A percentile compares a stretch with the other conserved stretches of the same genome.
Evolutionary conservation across 30 jellyfish, hydroid and myxozoan genomes (phyloP).

Genomic region (Pelagia noctiluca): DNA sequence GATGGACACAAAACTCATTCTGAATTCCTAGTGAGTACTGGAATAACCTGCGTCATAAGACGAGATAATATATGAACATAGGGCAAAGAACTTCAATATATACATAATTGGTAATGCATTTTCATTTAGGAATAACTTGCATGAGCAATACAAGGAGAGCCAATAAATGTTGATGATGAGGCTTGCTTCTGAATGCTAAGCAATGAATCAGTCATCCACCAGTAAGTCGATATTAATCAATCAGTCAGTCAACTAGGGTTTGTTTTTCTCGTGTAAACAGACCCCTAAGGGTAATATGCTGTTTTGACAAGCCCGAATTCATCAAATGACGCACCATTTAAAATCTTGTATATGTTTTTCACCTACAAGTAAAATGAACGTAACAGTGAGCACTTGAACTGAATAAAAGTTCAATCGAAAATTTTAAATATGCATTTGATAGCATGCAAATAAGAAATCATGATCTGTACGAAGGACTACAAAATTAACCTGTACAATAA

Average conservation of each 20-base stretch:
- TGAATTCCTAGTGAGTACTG: slow-evolving; percentile 15
- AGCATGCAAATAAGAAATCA: background rate
- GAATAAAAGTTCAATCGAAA: too few relatives aligned
- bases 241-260: background rate
- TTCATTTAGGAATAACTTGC: too few relatives aligned
- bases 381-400: background rate
- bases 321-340: slow-evolving; percentile 33
- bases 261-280: background rate
- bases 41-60: slow-evolving; percentile 5
- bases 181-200: background rate
- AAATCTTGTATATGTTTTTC: background rate
- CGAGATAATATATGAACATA: background rate
- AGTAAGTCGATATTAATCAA: background rate
- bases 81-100: too few relatives aligned
- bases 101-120: background rate
- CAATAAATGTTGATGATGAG: background rate
- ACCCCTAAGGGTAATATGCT: too few relatives aligned
- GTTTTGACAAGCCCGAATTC: slow-evolving; percentile 28
- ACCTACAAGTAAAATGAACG: slow-evolving; percentile 4
- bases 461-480: too few relatives aligned
- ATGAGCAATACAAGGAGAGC: background rate
- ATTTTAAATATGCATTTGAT: background rate
- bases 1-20: slow-evolving; percentile 14
- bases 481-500: too few relatives aligned
- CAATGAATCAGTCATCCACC: background rate